These are phyloP conservation scores for Platycheirus albimanus DNA, from an alignment of 2,888 invertebrate species.

Conservation along the genomic window DNA sequence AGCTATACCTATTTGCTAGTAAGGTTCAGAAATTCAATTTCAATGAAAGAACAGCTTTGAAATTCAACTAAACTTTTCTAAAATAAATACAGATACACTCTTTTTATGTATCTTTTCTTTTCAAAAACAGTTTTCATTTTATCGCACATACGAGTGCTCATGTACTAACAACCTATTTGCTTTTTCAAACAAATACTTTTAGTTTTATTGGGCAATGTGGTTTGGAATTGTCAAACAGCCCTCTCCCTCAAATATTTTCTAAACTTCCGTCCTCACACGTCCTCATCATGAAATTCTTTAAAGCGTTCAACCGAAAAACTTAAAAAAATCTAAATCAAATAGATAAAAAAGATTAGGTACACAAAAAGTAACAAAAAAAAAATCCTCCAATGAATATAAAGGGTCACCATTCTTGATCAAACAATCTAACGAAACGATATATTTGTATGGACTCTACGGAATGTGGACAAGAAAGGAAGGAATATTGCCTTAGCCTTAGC, in stretches of 20 bases:
- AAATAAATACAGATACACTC: too few relatives aligned
- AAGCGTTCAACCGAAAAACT: conserved; percentile 7
- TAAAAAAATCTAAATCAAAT: conserved; percentile 40
- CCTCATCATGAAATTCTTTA: not conserved
- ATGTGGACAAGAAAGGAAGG: conserved; percentile 32
- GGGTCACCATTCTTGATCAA: conserved; percentile 52
- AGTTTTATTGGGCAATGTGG: conserved; percentile 2
- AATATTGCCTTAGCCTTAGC: conserved; percentile 38
- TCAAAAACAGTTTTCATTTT: not conserved
- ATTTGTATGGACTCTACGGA: not conserved
- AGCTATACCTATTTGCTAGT: too few relatives aligned
- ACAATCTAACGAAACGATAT: conserved; percentile 47
- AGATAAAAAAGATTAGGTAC: not conserved
- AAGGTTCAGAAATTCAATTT: too few relatives aligned
- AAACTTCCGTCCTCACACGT: too few relatives aligned
- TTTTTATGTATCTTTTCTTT: too few relatives aligned
- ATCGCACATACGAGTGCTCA: too few relatives aligned
- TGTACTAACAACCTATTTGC: not conserved
- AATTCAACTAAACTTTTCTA: too few relatives aligned
- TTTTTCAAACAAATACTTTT: not conserved
- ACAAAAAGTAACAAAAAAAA: not conserved
- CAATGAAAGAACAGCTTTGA: too few relatives aligned
- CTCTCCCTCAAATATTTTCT: not conserved
- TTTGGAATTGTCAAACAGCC: too few relatives aligned
- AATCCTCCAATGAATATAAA: conserved; percentile 24